Evolutionary conservation across 2,113 vertebrate species (phyloP), one percentile per base, ranked within the genome.

Genomic region (Ondatra zibethicus): DNA sequence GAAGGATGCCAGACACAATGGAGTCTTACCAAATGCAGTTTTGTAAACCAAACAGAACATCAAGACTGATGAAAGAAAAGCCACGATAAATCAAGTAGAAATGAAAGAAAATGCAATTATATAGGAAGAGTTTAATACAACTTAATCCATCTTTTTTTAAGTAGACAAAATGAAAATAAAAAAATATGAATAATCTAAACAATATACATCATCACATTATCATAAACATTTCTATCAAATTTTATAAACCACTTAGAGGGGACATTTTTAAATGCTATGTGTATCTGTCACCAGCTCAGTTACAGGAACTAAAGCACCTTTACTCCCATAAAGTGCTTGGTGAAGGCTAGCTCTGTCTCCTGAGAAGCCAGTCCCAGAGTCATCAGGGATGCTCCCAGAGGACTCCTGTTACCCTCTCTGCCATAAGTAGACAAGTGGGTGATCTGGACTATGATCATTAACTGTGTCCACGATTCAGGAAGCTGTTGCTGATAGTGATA

Each of bases 1-100:
- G 5, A 93, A 87, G 36, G 47, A 61, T 82, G 27, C 16, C 39
- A 95, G 65, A 73, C 7, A 68, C 77, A 95, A 87, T 55, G 27
- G 73, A 91, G 27, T 85, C 86, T 92, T 88, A 89, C 55, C 45
- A 94, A 92, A 68, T 68, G 16, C 81, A 92, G 84, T 87, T 65
- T 89, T 33, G 68, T 76, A 75, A 91, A 89, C 27, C 45, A 89
- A 88, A 66, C 55, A 61, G 29, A 68, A 25, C 23, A 52, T 90
- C n/a, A 91, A 89, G 89, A 52, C 75, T 76, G 58, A 89, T 77
- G 36, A 85, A 66, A 73, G 36, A 68, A 82, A 90, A 78, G n/a
- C 3, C 39, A 47, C 50, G 82, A 47, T 63, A 88, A 95, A 81
- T 93, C 58, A 89, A 95, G 31, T 80, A 90, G 17, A 88, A 95